A percentile compares a stretch with the other conserved stretches of the same genome.
Conservation (phyloP, 2,113 vertebrate species). For the Thinocorus orbignyianus region DNA sequence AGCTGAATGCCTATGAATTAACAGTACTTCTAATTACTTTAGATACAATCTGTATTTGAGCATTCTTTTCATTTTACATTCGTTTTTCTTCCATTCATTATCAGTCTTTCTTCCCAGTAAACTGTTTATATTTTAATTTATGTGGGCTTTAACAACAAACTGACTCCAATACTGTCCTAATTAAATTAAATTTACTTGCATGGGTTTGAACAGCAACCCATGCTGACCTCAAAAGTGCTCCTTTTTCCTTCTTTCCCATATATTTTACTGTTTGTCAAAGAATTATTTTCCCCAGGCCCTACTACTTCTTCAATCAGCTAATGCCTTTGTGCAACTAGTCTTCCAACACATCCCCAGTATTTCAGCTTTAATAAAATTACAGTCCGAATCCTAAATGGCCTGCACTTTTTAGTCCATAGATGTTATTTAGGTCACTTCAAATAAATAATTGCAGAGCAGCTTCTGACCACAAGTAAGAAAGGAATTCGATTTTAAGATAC, state of each 20-base stretch:
- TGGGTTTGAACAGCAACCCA: background rate
- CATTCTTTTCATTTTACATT: conserved; percentile 16
- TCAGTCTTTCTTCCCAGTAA: background rate
- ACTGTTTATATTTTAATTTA: conserved; percentile 18
- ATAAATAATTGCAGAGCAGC: background rate
- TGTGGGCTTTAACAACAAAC: background rate
- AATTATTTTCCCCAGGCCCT: background rate
- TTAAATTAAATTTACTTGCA: conserved; percentile 33
- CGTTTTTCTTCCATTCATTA: conserved; percentile 8
- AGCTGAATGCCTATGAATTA: conserved; percentile 8
- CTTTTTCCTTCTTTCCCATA: background rate
- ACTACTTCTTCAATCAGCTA: background rate
- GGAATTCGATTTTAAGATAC: background rate
- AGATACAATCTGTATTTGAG: conserved; percentile 30
- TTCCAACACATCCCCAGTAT: background rate
- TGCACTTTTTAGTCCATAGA: background rate
- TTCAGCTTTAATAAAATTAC: background rate
- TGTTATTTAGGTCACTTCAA: conserved; percentile 25
- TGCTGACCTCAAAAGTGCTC: background rate
- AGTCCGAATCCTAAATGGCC: background rate
- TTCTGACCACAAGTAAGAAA: background rate
- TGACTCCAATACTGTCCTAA: conserved; percentile 13
- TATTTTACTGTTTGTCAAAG: background rate
- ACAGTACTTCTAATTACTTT: conserved; percentile 22
- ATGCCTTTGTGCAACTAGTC: background rate